Evolutionary conservation across 1,140 invertebrate genomes (phyloP), one percentile per base, ranked within the genome.

Genomic region (Drosophila watanabei): DNA sequence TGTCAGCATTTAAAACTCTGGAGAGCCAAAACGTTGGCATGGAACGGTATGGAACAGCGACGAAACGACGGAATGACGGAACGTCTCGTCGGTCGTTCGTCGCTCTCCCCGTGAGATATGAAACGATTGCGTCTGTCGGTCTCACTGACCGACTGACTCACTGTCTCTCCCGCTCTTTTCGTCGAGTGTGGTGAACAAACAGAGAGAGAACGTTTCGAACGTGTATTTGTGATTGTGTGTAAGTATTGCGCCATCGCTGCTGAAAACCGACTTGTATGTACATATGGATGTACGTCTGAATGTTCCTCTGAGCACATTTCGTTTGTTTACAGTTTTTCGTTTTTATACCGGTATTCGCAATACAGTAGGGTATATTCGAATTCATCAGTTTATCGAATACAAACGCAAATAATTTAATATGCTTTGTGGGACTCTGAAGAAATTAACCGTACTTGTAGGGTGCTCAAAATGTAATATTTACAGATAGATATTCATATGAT

Each of bases 271-370:
- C 6, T 20, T 54, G 51, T 35, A 56, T 16, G 11, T 49, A 30
- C 6, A 6, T 39, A 9, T n/a, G 39, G 13, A 37, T 35, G 51
- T 35, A 54, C 32, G 20, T 24, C 30, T 51, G 46, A n/a, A 52
- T 30, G n/a, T 20, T 6, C 18, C 54, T 35, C 18, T 13, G 10
- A 39, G 20, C 56, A 66, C 24, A 71, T 56, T 71, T 45, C n/a
- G 39, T 71, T 71, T 71, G 68, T 69, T 71, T 69, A 68, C 68
- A 56, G 49, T 71, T 71, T 70, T 66, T 66, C 32, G 39, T 66
- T 54, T 68, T 56, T 37, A 32, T 37, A 32, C 61, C 57, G 41
- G 37, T 63, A 35, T 56, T 52, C 4, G 10, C 28, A 48, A 65
- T 24, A 32, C 18, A 18, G 5, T 6, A 43, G 46, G 48, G 18